Base-by-base conservation (phyloP, 2,797 vertebrate species). In the Novumbra hubbsi region DNA sequence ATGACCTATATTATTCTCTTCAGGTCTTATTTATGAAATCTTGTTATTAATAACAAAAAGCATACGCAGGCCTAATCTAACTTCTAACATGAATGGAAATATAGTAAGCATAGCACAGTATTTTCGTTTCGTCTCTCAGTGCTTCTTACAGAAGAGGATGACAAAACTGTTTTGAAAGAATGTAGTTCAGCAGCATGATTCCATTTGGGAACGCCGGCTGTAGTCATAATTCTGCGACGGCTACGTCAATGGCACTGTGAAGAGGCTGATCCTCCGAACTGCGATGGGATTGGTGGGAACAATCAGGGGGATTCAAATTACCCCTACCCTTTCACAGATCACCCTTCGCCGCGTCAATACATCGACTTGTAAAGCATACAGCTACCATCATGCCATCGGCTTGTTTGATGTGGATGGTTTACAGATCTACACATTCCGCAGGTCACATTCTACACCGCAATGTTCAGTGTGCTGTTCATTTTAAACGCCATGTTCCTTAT, bases 161-260 rank as follows among this genome's bases (percentile, higher is more conserved):
- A 14, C 9, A 45, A 14, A 45, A 45, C 41, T 14, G 41, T 1
- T 45, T 45, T 38, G 8, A 38, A 38, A 52, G 50, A 52, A 4
- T 52, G 7, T 49, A 49, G 52, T 57, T 57, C 8, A 57, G n/a
- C 52, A 57, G n/a, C n/a, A 57, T 5, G 8, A 11, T 57, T 57
- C 52, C 49, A 52, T 15, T 19, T 15, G 49, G 49, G 49, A 52
- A 52, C 16, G 49, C 49, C 49, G 12, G 16, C 2, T 52, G 50
- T 70, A 57, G 78, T 82, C 82, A 86, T 82, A 75, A 83, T 28
- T 21, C 68, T 68, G 84, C 83, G 83, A 80, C 85, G 32, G 50
- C 64, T 72, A 73, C 81, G 78, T 81, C 78, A 76, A 80, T 76
- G 73, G 64, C 80, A 77, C 60, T 73, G 70, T 30, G 64, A 57